These are phyloP conservation scores for Halocaridina rubra DNA, from an alignment of 2,888 invertebrate genomes.

Conservation along the genomic window DNA sequence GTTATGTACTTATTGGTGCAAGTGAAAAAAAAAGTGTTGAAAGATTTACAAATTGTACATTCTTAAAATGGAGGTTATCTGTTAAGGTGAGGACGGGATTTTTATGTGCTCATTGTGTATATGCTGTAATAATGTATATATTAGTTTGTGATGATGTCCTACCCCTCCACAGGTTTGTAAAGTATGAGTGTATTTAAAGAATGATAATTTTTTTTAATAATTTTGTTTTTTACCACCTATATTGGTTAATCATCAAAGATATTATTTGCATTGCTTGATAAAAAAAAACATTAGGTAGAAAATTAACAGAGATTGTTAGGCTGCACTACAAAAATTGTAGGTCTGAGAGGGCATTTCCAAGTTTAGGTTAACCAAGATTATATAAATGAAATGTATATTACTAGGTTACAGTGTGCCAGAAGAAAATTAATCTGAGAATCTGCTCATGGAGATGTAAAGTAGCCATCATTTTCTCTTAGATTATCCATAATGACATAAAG, in stretches of 20 bases:
- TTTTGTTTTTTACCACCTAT: no score
- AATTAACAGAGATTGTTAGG: no score
- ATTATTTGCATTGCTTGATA: no score
- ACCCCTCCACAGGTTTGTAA: slow-evolving; percentile 17
- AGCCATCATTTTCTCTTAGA: no score
- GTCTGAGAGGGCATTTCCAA: neutral
- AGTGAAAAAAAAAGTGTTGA: neutral
- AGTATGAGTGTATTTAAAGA: slow-evolving; percentile 40
- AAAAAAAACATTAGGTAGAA: no score
- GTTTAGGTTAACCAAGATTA: neutral
- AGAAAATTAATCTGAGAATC: no score
- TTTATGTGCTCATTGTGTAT: slow-evolving; percentile 6
- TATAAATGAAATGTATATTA: no score
- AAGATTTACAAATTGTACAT: neutral
- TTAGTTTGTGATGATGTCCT: slow-evolving; percentile 32
- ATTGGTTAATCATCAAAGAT: no score
- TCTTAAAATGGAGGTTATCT: slow-evolving; percentile 2
- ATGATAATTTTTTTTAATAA: neutral
- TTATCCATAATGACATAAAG: no score
- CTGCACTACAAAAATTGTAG: neutral
- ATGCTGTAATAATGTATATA: slow-evolving; percentile 43
- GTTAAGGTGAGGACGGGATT: neutral
- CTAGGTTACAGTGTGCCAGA: no score
- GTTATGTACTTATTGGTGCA: slow-evolving; percentile 36
- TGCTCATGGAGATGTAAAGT: no score